These are phyloP conservation scores for Periophthalmus modestus DNA, from an alignment of 2,113 vertebrate genomes.

Conservation along the genomic window DNA sequence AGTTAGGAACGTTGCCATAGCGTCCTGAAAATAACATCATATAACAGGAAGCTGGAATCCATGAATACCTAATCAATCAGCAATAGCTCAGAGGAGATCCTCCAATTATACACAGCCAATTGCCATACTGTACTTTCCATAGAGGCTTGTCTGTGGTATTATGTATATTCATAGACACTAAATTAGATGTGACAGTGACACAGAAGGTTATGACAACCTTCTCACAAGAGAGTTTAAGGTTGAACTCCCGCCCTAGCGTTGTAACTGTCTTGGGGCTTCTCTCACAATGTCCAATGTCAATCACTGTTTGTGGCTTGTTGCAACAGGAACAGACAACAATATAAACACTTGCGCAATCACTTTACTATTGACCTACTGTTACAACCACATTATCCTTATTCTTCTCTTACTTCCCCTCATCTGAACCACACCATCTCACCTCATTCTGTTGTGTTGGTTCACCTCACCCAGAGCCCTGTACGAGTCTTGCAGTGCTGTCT, in stretches of 20 bases:
- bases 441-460: conserved; percentile 15
- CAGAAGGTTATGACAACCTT: background rate
- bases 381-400: background rate
- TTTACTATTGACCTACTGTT: background rate
- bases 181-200: background rate
- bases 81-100: too few species aligned
- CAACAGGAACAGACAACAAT: background rate
- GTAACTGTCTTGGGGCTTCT: background rate
- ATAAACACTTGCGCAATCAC: background rate
- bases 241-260: background rate
- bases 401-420: background rate
- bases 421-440: conserved; percentile 8
- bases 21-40: too few species aligned
- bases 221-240: background rate
- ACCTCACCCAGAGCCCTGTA: conserved; percentile 14
- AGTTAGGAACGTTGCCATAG: too few species aligned
- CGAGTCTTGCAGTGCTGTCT: conserved; percentile 24
- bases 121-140: background rate
- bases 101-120: too few species aligned
- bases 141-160: background rate
- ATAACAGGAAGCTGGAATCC: too few species aligned
- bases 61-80: too few species aligned
- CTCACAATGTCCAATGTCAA: background rate
- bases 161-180: background rate
- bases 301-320: background rate